Evolutionary conservation across 2,113 vertebrate genomes (phyloP), one percentile per base, ranked within the genome.

Genomic region (Cichladusa arquata): DNA sequence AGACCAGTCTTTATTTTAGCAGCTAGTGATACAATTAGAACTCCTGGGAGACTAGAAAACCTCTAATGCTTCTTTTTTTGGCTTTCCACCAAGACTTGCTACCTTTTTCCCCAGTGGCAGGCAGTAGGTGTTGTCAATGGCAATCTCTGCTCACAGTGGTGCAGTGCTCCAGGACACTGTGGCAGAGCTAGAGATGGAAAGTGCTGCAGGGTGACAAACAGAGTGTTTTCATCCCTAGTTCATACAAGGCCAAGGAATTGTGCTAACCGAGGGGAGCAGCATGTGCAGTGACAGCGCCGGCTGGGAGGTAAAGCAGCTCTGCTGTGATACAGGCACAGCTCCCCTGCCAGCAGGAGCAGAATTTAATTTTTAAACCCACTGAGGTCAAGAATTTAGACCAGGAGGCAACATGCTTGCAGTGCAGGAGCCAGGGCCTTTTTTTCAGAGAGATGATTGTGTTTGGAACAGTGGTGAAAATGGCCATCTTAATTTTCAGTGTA

Each of bases 211-310:
- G 25, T 1, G 1, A 36, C 48, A 66, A 70, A 45, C 51, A 38
- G 61, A 81, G 36, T 56, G 67, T 56, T 88, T 86, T 65, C 62
- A 34, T 78, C 56, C 48, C 77, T 53, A 29, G 93, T 86, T 95
- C 95, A 92, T 74, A 17, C 0, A 33, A 93, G 93, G 94, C 90
- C 92, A 81, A 90, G 89, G 69, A 88, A 53, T 16, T 64, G 51
- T 50, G 29, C 56, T 18, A 7, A 42, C 71, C 3, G 2, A 70
- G 4, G 31, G 88, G 92, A 95, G 92, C 93, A 78, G 88, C 65
- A 20, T 91, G 94, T 95, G 77, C 89, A n/a, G 86, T 81, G 91
- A 60, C 88, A 83, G 79, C 4, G 67, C 42, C 3, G 8, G 51
- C 56, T 38, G 42, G 58, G 64, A 95, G 67, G 76, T 44, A 5